phyloP scores from a whole-genome alignment of 2,797 vertebrate species.

The Semotilus atromaculatus region DNA sequence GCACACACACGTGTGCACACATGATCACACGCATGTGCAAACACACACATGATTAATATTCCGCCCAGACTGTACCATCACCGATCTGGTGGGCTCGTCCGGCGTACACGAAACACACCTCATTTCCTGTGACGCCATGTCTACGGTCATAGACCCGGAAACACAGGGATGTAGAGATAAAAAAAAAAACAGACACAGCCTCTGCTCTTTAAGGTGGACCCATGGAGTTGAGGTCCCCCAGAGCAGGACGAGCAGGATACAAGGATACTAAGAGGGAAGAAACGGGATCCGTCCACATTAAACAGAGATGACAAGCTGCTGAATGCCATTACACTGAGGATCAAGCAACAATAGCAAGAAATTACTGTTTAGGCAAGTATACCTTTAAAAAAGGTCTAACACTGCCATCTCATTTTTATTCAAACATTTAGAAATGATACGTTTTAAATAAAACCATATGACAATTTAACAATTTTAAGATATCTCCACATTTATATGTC shows the following conservation, averaged over 20 bases:
- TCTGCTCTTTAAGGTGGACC: slow-evolving; percentile 83
- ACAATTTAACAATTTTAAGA: neutral
- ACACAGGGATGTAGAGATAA: slow-evolving; percentile 52
- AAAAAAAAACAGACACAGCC: slow-evolving; percentile 17
- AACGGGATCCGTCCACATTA: neutral
- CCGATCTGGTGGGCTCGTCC: slow-evolving; percentile 30
- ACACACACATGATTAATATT: slow-evolving; percentile 44
- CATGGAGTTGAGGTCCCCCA: slow-evolving; percentile 78
- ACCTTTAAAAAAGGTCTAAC: neutral
- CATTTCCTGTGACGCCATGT: slow-evolving; percentile 48
- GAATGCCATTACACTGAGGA: neutral
- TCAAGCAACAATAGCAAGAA: neutral
- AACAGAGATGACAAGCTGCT: neutral
- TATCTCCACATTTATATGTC: too few species aligned
- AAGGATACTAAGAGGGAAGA: slow-evolving; percentile 29
- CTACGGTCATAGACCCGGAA: slow-evolving; percentile 1
- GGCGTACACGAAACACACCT: neutral
- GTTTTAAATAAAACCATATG: neutral
- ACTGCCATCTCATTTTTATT: neutral
- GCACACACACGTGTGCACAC: slow-evolving; percentile 42
- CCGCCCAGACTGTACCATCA: slow-evolving; percentile 50
- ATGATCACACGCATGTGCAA: slow-evolving; percentile 20
- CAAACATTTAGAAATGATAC: neutral
- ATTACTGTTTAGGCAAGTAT: neutral
- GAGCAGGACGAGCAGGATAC: slow-evolving; percentile 25